Base-by-base conservation (phyloP, 2,888 invertebrate species). In the Tubulanus polymorphus region DNA sequence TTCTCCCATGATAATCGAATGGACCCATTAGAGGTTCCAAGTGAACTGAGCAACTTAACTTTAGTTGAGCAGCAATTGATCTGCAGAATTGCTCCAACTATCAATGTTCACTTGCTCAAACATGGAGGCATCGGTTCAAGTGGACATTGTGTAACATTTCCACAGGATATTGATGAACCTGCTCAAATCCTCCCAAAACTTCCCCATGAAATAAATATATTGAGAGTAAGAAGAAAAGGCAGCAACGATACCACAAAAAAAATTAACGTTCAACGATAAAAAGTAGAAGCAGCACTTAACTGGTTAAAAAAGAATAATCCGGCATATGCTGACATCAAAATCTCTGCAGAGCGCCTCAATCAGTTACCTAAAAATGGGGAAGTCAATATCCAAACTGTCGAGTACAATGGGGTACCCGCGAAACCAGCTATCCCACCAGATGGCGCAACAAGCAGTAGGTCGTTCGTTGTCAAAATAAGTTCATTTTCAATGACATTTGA, bases 131-230 rank as follows among this genome's bases (percentile, higher is more conserved):
- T 61, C 15, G 61, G 53, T 27, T 37, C 63, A 3, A 57, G 47
- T 56, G 57, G 61, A 10, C 61, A 61, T 25, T 63, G 61, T 51
- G 56, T 59, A 18, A 53, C 61, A 15, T 61, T 61, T 54, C 61
- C 61, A 3, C 57, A 62, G 37, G 50, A 55, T 2, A 25, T 62
- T 15, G 56, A 55, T 48, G 56, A 59, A 49, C 62, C 62, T 18
- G 57, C 57, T 1, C 12, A 45, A 29, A 51, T 57, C 10, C 37
- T 53, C 12, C 55, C 48, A 48, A 41, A 26, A 51, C 41, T 60
- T 5, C 56, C 59, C 25, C 15, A 54, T 15, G 56, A 56, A 55
- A 57, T 57, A 23, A 41, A 56, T 47, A 51, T 60, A 23, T 48
- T 60, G 18, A 55, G 47, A 49, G 54, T 60, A 6, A 3, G 54